These are phyloP conservation scores for Sturmia bella DNA, from an alignment of 2,888 invertebrate species.

Conservation along the genomic window DNA sequence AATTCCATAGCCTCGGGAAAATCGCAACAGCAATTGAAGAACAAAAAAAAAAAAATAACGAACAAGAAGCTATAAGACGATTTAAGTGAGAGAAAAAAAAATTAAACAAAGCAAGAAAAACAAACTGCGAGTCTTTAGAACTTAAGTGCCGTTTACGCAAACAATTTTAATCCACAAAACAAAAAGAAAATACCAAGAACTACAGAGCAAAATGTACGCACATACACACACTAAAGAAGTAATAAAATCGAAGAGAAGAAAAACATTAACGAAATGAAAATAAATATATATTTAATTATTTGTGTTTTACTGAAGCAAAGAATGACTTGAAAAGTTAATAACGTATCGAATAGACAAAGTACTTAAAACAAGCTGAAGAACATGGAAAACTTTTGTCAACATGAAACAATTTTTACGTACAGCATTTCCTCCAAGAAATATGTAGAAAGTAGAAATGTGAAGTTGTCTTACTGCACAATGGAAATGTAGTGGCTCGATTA, in stretches of 20 bases:
- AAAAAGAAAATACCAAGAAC: slow-evolving; percentile 6
- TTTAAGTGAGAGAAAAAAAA: slow-evolving; percentile 25
- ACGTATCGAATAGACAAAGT: not conserved
- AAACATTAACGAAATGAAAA: slow-evolving; percentile 28
- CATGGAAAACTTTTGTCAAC: not conserved
- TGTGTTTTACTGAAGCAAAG: slow-evolving; percentile 15
- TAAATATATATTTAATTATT: slow-evolving; percentile 34
- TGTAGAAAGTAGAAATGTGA: too few species aligned
- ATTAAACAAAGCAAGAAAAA: slow-evolving; percentile 20
- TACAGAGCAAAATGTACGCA: not conserved
- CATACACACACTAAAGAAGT: not conserved
- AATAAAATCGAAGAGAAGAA: slow-evolving; percentile 10
- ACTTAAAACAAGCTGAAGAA: not conserved
- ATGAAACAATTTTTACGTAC: too few species aligned
- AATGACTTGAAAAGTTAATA: not conserved
- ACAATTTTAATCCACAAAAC: slow-evolving; percentile 20
- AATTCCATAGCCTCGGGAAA: slow-evolving; percentile 31
- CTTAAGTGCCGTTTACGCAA: slow-evolving; percentile 74
- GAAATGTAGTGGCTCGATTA: too few species aligned
- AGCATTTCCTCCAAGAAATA: too few species aligned
- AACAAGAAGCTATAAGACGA: slow-evolving; percentile 11
- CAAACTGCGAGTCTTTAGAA: slow-evolving; percentile 69
- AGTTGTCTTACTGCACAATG: too few species aligned
- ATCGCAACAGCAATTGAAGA: too few species aligned
- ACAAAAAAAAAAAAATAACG: slow-evolving; percentile 3